Conservation (phyloP, 2,888 invertebrate genomes). For the Drosophila kuntzei region DNA sequence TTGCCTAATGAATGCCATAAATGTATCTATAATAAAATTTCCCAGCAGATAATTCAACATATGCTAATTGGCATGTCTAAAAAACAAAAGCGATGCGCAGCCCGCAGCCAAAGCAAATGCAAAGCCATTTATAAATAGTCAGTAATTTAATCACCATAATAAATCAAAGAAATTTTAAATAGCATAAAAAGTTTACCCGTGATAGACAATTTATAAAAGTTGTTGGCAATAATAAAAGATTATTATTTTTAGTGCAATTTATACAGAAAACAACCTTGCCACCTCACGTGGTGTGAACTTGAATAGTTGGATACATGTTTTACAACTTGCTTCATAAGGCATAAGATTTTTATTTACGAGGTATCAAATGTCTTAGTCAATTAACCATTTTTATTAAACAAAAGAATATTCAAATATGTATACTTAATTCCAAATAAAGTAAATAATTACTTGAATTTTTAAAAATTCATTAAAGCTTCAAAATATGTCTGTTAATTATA, state of each 20-base stretch:
- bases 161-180: conserved; percentile 58
- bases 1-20: conserved; percentile 10
- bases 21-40: conserved; percentile 5
- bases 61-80: conserved; percentile 39
- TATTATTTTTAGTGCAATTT: conserved; percentile 31
- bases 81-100: conserved; percentile 18
- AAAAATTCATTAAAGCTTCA: too few relatives aligned
- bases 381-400: not conserved
- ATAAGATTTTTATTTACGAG: not conserved
- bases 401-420: not conserved
- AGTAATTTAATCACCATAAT: conserved; percentile 45
- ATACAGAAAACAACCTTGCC: conserved; percentile 17
- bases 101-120: conserved; percentile 15
- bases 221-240: conserved; percentile 28
- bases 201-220: conserved; percentile 40
- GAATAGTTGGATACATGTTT: conserved; percentile 14
- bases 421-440: not conserved
- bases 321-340: not conserved
- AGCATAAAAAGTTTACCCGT: conserved; percentile 30
- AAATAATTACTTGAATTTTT: not conserved
- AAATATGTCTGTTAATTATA: too few relatives aligned
- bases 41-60: conserved; percentile 21
- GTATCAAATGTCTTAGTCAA: not conserved
- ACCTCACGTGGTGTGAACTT: conserved; percentile 36
- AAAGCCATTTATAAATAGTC: conserved; percentile 17